These are phyloP conservation scores for Uria aalge DNA, from an alignment of 2,113 vertebrate genomes.

Conservation along the genomic window DNA sequence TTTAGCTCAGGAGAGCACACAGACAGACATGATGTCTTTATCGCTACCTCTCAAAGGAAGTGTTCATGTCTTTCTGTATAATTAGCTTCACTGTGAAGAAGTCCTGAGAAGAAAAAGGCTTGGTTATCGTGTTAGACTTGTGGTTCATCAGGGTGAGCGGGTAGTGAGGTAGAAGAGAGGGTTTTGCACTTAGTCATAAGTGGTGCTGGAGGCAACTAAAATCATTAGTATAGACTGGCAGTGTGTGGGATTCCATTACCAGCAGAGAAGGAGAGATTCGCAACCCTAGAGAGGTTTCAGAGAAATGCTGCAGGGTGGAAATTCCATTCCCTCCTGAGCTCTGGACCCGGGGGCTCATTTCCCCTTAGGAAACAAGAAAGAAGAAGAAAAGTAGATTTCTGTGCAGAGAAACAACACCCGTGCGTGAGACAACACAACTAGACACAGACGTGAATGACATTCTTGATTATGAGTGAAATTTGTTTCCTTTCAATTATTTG, in stretches of 20 bases:
- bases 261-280: not conserved
- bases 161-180: not conserved
- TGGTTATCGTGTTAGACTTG: slow-evolving; percentile 3
- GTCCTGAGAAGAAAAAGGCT: not conserved
- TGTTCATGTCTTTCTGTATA: not conserved
- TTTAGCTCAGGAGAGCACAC: not conserved
- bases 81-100: not conserved
- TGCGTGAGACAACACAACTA: not conserved
- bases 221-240: not conserved
- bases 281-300: not conserved
- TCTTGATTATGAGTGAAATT: not conserved
- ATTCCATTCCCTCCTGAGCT: not conserved
- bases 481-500: not conserved
- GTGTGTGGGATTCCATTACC: not conserved
- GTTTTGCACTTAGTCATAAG: slow-evolving; percentile 40
- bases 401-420: not conserved
- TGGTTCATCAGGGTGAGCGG: not conserved
- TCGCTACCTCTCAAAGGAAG: not conserved
- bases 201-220: not conserved
- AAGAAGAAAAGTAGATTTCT: not conserved
- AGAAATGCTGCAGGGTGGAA: not conserved
- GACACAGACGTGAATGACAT: not conserved
- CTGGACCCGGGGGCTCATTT: not conserved
- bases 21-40: not conserved
- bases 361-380: not conserved